These are phyloP conservation scores for Acarapis woodi DNA, from an alignment of 1,140 invertebrate species.

Conservation along the genomic window DNA sequence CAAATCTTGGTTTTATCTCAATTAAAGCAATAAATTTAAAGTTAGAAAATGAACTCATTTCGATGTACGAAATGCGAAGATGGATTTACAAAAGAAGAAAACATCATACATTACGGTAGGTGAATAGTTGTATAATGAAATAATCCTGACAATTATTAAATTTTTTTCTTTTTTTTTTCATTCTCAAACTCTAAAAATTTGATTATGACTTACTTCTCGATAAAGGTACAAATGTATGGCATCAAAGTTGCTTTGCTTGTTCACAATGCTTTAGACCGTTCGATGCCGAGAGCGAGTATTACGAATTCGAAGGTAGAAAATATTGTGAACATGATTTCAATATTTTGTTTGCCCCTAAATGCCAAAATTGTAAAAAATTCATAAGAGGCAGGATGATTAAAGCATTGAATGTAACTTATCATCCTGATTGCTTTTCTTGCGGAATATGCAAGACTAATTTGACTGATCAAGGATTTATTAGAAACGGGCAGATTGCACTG, in stretches of 20 bases:
- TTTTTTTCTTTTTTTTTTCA: too few relatives aligned
- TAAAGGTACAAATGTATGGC: conserved; percentile 80
- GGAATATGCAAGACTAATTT: conserved; percentile 65
- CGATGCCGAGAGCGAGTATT: conserved; percentile 11
- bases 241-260: conserved; percentile 93
- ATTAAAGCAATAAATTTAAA: too few relatives aligned
- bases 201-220: too few relatives aligned
- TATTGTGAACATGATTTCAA: conserved; percentile 99
- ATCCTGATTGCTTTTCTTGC: conserved; percentile 86
- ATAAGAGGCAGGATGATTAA: conserved; percentile 57
- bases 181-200: too few relatives aligned
- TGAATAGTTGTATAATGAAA: too few relatives aligned
- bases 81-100: too few relatives aligned
- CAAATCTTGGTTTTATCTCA: too few relatives aligned
- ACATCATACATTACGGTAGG: too few relatives aligned
- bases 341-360: conserved; percentile 89
- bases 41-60: too few relatives aligned
- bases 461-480: conserved; percentile 88
- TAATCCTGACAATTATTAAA: too few relatives aligned
- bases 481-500: conserved; percentile 56
- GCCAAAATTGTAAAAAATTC: conserved; percentile 45
- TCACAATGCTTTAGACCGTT: conserved; percentile 11
- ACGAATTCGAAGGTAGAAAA: conserved; percentile 74
- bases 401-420: conserved; percentile 96
- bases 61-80: too few relatives aligned